A percentile compares a stretch with the other conserved stretches of the same genome.
These are phyloP conservation scores for Brachymystax lenok DNA, from an alignment of 2,797 vertebrate species.

Conservation along the genomic window DNA sequence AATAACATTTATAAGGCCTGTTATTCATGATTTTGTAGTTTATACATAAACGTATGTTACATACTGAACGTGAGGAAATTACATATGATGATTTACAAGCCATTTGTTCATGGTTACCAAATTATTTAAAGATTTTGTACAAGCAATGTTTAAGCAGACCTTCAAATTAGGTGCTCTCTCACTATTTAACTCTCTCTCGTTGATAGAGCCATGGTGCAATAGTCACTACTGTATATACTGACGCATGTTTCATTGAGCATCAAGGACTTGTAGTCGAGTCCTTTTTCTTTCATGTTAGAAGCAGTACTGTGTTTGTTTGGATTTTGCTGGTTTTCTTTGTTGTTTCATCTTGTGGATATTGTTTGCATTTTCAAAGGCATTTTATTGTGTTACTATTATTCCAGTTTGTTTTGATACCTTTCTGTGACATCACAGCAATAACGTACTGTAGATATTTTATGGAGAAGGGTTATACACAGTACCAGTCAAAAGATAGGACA, in stretches of 20 bases:
- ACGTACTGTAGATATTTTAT: conserved; percentile 30
- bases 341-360: background rate
- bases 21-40: background rate
- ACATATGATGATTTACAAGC: background rate
- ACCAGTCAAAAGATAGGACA: no score
- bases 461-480: conserved; percentile 5
- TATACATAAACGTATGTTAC: background rate
- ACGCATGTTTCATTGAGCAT: conserved; percentile 16
- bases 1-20: background rate
- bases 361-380: conserved; percentile 15
- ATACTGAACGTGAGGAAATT: background rate
- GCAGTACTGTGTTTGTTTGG: conserved; percentile 25
- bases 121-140: conserved; percentile 3
- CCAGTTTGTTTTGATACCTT: conserved; percentile 22
- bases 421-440: conserved; percentile 41
- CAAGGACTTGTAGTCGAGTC: background rate
- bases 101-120: background rate
- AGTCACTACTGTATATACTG: conserved; percentile 39
- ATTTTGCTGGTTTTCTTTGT: conserved; percentile 13
- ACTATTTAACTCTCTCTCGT: background rate
- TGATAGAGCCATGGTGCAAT: conserved; percentile 18
- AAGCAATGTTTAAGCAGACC: background rate
- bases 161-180: background rate
- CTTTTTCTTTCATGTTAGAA: conserved; percentile 11
- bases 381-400: conserved; percentile 17